Conservation (phyloP, 2,797 vertebrate genomes). For the Phataginus tricuspis region DNA sequence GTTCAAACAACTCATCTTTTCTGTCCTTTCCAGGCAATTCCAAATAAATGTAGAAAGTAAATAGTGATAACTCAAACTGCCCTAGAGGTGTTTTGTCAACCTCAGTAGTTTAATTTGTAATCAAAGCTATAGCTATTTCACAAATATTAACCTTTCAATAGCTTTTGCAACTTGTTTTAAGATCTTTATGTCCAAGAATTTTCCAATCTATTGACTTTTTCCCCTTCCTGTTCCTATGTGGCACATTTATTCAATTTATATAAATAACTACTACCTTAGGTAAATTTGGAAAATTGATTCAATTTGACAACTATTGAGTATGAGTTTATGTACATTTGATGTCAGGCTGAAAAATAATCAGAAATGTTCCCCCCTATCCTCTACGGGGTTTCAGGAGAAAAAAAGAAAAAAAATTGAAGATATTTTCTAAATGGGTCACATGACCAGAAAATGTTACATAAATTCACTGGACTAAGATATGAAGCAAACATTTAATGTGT, state of each 20-base stretch:
- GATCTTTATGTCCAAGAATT: background rate
- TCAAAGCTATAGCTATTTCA: slow-evolving; percentile 71
- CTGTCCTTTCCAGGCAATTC: slow-evolving; percentile 73
- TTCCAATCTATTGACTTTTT: background rate
- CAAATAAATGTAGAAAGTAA: slow-evolving; percentile 82
- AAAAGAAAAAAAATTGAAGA: background rate
- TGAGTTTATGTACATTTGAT: background rate
- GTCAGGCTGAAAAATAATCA: slow-evolving; percentile 14
- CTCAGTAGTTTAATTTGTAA: slow-evolving; percentile 73
- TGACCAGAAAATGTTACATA: background rate
- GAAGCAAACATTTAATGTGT: background rate
- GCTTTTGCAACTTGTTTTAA: slow-evolving; percentile 36
- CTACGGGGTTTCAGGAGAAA: background rate
- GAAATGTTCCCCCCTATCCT: background rate
- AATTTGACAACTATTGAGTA: background rate
- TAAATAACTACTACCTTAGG: background rate
- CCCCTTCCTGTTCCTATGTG: background rate
- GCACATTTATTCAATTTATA: slow-evolving; percentile 28
- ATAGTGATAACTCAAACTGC: slow-evolving; percentile 75
- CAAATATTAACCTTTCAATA: slow-evolving; percentile 15
- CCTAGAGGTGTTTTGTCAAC: slow-evolving; percentile 73
- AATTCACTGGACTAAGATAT: background rate
- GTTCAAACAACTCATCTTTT: slow-evolving; percentile 70
- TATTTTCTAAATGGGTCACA: background rate
- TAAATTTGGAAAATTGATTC: slow-evolving; percentile 20